Percentiles rank a stretch among this genome's conserved stretches.
These are phyloP conservation scores for Chalcis sispes DNA, from an alignment of 2,888 invertebrate genomes.

Conservation along the genomic window DNA sequence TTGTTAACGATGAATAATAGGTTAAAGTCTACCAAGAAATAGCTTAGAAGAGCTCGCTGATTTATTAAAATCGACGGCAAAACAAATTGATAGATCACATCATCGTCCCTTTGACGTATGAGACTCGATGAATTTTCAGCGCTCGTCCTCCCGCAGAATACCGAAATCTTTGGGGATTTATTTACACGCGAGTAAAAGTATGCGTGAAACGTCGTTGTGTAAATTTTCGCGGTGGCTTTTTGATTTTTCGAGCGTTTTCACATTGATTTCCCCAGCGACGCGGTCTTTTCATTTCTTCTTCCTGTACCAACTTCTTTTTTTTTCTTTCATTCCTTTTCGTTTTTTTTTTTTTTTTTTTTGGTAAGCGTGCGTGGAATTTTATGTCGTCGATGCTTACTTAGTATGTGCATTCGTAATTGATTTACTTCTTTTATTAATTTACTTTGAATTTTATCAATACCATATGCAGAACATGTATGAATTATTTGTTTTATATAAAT, in stretches of 20 bases:
- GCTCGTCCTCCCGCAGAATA: too few species aligned
- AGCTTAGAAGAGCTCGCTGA: not conserved
- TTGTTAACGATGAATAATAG: constrained; percentile 15
- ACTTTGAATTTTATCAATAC: too few species aligned
- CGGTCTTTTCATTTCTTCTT: not conserved
- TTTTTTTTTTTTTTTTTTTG: not conserved
- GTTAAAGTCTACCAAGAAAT: too few species aligned
- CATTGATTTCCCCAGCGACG: constrained; percentile 59
- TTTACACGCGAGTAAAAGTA: too few species aligned
- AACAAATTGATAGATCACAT: constrained; percentile 17
- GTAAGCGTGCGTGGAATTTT: too few species aligned
- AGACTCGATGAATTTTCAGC: not conserved
- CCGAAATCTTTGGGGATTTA: not conserved
- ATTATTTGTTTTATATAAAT: too few species aligned
- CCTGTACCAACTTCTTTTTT: not conserved
- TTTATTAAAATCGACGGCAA: constrained; percentile 27
- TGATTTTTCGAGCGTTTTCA: constrained; percentile 50
- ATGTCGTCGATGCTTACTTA: too few species aligned
- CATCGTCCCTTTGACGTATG: not conserved
- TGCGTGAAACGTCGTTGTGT: not conserved
- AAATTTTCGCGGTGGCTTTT: not conserved
- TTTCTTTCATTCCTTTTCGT: not conserved
- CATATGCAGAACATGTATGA: too few species aligned
- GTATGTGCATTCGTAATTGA: too few species aligned
- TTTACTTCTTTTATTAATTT: too few species aligned